Base-by-base conservation (phyloP, 2,888 invertebrate genomes). In the Vesta saturnalis region DNA sequence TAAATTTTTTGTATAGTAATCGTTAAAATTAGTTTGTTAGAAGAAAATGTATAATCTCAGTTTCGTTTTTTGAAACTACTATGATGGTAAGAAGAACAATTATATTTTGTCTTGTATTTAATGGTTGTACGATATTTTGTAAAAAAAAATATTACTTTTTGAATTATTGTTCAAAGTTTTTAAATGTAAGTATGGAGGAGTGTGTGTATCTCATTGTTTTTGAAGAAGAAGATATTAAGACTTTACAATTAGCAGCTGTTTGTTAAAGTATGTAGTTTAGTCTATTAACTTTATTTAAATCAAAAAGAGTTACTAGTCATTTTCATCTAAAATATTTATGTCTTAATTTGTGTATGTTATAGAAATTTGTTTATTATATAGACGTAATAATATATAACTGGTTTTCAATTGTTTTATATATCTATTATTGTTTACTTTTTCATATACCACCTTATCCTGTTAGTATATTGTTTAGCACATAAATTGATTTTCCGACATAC, bases 361-460 rank as follows among this genome's bases (percentile, higher is more conserved):
- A 82, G 79, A 83, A 81, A 82, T 77, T 81, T 82, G 82, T 82
- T 83, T 80, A 80, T 79, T 78, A 79, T 78, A 77, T 77, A 79
- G 78, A 80, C 47, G 23, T 58, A 76, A 75, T 79, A 74, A 74
- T 78, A 79, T 78, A 78, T 78, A 79, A 80, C 76, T 79, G 79
- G 79, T 79, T 80, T 80, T 79, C 78, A 77, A 73, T 14, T 61
- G 23, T 61, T 21, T 30, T 30, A 14, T 30, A n/a, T n/a, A n/a
- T n/a, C n/a, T n/a, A n/a, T n/a, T n/a, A n/a, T n/a, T n/a, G n/a
- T n/a, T n/a, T n/a, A n/a, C n/a, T n/a, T n/a, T n/a, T n/a, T n/a
- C n/a, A n/a, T n/a, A n/a, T n/a, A n/a, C n/a, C 39, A 23, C 23
- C 3, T 23, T 23, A 23, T 23, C 3, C 8, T 23, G 23, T 23